Percentiles rank a stretch among this genome's conserved stretches.
Evolutionary conservation across 92 coral and sea anemone genomes (phyloP).

Genomic region (Desmophyllum pertusum): DNA sequence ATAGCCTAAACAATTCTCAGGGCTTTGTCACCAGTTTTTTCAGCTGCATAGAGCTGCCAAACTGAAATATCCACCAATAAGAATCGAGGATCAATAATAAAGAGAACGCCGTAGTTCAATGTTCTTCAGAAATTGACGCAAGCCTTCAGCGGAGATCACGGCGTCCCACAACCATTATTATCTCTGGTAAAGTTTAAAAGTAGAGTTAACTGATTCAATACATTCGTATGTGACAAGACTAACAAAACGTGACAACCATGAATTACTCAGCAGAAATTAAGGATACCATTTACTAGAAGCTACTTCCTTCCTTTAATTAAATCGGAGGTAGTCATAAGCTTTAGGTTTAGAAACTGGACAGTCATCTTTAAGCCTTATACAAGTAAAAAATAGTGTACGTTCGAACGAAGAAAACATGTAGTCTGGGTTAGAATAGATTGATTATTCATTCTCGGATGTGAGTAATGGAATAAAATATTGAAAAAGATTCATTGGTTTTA

Average conservation of each 20-base stretch:
- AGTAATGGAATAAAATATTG: neutral
- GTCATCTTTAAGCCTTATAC: neutral
- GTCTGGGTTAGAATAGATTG: neutral
- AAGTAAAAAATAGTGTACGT: neutral
- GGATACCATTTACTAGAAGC: no score
- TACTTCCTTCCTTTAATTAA: no score
- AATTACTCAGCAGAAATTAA: no score
- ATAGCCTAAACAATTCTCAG: no score
- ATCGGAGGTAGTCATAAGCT: neutral
- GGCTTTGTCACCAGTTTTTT: no score
- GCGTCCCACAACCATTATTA: neutral
- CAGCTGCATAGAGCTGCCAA: no score
- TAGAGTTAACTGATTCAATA: neutral
- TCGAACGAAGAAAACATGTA: neutral
- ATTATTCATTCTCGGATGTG: neutral
- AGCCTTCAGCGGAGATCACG: neutral
- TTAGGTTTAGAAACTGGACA: neutral
- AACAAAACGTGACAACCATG: no score
- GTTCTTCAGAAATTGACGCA: no score
- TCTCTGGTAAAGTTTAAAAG: neutral
- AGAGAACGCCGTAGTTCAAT: no score
- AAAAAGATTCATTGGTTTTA: neutral
- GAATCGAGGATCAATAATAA: no score
- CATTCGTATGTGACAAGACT: no score
- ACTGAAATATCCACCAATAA: no score